Base-by-base conservation (phyloP, 2,888 invertebrate species). In the Hofmannophila pseudospretella region DNA sequence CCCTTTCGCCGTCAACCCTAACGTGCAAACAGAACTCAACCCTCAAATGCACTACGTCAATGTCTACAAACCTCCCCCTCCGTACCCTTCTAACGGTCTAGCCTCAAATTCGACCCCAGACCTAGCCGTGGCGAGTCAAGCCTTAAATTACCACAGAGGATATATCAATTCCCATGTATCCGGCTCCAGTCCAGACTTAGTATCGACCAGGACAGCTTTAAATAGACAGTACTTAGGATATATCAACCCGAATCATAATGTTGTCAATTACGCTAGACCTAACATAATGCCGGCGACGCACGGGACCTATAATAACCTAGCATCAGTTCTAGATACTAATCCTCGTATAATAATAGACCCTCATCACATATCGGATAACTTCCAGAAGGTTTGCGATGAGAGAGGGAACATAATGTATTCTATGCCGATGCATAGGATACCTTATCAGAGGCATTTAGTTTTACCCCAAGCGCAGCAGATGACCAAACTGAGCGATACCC, bases 81-180 rank as follows among this genome's bases (percentile, higher is more conserved):
- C 96, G 0, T 96, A 96, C 76, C 94, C 94, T 0, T 90, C 90
- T 0, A 92, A 91, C 58, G 89, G 93, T 0, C 79, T 92, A n/a
- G 93, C 92, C 33, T 95, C 94, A 5, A 94, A 93, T 53, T 95
- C 94, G 0, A 95, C 95, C 0, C 95, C 96, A 0, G 96, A 96
- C 68, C 71, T 96, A 38, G 95, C 95, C 0, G 91, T 91, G 1
- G 92, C 92, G 1, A 90, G 92, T 38, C 92, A 91, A 54, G 89
- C 89, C 0, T 60, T 85, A 0, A 81, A 79, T 41, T 85, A 85
- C 51, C 84, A 84, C 31, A 42, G 85, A 35, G 84, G 82, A 0
- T 86, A 82, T 35, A 82, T 85, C 19, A 80, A 76, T 41, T 66
- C 89, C 0, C 89, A 92, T 42, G 92, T 92, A 0, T 91, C 92